Conservation (phyloP, 30 jellyfish, hydroid and myxozoan species). For the Aurelia coerulea region DNA sequence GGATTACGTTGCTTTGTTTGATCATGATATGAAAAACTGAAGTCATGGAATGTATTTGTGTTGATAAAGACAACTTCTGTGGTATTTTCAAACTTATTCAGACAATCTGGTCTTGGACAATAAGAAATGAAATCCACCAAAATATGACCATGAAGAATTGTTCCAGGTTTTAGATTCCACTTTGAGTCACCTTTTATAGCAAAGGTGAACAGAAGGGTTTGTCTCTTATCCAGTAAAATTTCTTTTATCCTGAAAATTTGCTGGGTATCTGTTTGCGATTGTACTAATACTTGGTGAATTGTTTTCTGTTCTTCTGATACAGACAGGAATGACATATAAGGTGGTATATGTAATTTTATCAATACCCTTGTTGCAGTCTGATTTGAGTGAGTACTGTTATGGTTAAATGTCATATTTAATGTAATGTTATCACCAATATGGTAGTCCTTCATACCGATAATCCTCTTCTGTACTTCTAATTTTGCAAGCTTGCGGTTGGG, state of each 20-base stretch:
- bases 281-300: no score
- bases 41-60: neutral
- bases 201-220: neutral
- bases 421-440: constrained; percentile 22
- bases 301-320: no score
- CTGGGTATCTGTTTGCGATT: no score
- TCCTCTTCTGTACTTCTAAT: neutral
- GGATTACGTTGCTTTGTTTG: neutral
- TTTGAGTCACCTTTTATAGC: neutral
- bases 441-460: neutral
- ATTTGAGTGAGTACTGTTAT: neutral
- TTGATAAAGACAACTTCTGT: neutral
- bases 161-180: neutral
- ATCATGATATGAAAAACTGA: neutral
- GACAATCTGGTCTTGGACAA: constrained; percentile 12
- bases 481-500: constrained; percentile 17
- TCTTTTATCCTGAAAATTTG: neutral
- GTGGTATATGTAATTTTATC: neutral
- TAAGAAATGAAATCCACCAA: constrained; percentile 12
- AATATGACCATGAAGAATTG: neutral
- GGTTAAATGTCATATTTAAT: neutral
- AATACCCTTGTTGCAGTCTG: constrained; percentile 8
- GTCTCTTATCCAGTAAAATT: constrained; percentile 24
- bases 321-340: no score
- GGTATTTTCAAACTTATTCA: neutral